Evolutionary conservation across 2,888 invertebrate genomes (phyloP).

Genomic region (Mechanitis messenoides): DNA sequence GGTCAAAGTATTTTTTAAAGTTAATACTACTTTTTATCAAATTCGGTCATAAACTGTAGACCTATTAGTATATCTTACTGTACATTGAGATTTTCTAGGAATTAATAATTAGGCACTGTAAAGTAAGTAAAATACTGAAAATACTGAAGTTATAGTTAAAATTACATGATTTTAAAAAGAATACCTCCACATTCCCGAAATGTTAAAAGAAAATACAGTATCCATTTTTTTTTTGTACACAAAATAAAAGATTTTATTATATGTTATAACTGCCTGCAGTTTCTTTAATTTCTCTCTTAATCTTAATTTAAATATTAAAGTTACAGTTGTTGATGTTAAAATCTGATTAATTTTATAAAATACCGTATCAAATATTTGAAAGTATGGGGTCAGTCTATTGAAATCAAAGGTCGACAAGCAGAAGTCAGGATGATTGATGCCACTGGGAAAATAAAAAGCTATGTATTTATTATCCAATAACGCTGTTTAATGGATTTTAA

Average conservation of each 20-base stretch:
- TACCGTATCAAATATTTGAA: constrained; percentile 2
- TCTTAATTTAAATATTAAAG: too few relatives aligned
- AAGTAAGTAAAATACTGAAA: constrained; percentile 14
- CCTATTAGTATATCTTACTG: constrained; percentile 29
- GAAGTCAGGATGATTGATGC: constrained; percentile 3
- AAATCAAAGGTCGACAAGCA: background rate
- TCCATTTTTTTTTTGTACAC: too few relatives aligned
- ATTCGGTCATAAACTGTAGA: too few relatives aligned
- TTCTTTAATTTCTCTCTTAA: too few relatives aligned
- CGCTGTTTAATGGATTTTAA: background rate
- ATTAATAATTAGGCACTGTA: constrained; percentile 35
- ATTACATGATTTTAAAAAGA: too few relatives aligned
- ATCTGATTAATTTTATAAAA: background rate
- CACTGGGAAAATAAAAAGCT: background rate
- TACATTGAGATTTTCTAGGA: constrained; percentile 31
- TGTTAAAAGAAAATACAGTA: too few relatives aligned
- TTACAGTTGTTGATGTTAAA: too few relatives aligned
- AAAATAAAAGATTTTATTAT: too few relatives aligned
- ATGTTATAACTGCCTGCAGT: too few relatives aligned
- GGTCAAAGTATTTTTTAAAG: too few relatives aligned
- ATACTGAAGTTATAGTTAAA: too few relatives aligned
- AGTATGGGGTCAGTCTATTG: background rate
- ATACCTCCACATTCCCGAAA: background rate
- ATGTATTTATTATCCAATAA: constrained; percentile 1
- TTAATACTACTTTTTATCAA: too few relatives aligned